These are phyloP conservation scores for Grammomys dolichurus DNA, from an alignment of 2,113 vertebrate species.

Conservation along the genomic window DNA sequence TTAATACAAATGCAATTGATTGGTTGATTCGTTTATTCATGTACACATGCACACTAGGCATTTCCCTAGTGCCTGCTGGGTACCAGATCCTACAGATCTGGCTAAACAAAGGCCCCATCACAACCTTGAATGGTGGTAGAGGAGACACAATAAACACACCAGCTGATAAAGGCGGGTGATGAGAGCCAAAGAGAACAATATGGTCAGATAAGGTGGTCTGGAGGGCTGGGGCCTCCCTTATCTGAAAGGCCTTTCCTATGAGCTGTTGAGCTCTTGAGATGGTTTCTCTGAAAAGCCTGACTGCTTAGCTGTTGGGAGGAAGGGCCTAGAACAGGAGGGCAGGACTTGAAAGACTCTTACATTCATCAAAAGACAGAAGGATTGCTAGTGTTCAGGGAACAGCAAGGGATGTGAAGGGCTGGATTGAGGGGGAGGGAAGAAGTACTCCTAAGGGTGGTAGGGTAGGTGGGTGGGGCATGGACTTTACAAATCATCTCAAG, in stretches of 20 bases:
- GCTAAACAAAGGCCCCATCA: not conserved
- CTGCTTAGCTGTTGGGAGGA: not conserved
- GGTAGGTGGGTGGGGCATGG: too few species aligned
- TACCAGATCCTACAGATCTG: not conserved
- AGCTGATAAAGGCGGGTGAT: not conserved
- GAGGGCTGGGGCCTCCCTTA: not conserved
- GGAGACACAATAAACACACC: not conserved
- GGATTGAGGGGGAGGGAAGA: not conserved
- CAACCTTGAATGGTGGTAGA: not conserved
- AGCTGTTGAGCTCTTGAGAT: not conserved
- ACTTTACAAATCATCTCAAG: not conserved
- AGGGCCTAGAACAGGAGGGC: not conserved
- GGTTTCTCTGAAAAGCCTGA: not conserved
- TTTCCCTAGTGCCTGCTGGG: not conserved
- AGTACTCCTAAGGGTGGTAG: not conserved
- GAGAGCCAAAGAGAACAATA: not conserved
- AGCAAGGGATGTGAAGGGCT: not conserved
- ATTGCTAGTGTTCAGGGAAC: not conserved
- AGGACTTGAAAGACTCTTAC: not conserved
- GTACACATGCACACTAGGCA: not conserved
- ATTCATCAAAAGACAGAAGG: not conserved
- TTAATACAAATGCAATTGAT: not conserved
- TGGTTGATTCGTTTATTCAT: not conserved
- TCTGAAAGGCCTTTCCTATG: not conserved
- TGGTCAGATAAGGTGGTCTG: not conserved